Base-by-base conservation (phyloP, 2,888 invertebrate genomes). In the Athrips mouffetella region DNA sequence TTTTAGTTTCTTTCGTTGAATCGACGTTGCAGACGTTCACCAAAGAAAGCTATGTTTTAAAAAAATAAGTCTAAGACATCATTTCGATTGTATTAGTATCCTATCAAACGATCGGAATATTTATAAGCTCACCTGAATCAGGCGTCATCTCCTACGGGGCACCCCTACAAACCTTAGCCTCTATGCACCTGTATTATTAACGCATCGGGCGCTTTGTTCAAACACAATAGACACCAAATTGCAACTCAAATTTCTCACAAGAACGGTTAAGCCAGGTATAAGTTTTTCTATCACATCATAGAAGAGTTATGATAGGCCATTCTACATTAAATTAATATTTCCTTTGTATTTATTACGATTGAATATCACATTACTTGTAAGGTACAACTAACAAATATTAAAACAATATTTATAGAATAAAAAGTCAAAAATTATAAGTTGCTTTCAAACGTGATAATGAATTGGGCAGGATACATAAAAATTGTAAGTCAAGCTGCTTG, bases 131-230 rank as follows among this genome's bases (percentile, higher is more conserved):
- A n/a, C 21, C n/a, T n/a, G 37, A 37, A 37, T 37, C 20, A 37
- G 37, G 37, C 37, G 66, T 65, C 70, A 64, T 67, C 58, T 57
- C 63, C 67, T 59, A 60, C 51, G 57, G 65, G 51, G 30, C 23
- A 35, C 45, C 35, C 35, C 31, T 45, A 48, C 48, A 48, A 83
- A 80, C 69, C 77, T 76, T 70, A 67, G 68, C 71, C 73, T 63
- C 78, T 73, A 80, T 84, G 83, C 87, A 87, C 84, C 85, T 86
- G 83, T 83, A 62, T 70, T 85, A 85, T 85, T 79, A 85, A 82
- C 76, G 83, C 82, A 83, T 80, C 74, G 72, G 67, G 72, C 74
- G 71, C 80, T 86, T 85, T 86, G 83, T 85, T 84, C 80, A 70
- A 65, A 67, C 68, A 87, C 86, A 87, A 87, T 86, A 80, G 82